Base-by-base conservation (phyloP, 1,140 invertebrate genomes). In the Cherax destructor region DNA sequence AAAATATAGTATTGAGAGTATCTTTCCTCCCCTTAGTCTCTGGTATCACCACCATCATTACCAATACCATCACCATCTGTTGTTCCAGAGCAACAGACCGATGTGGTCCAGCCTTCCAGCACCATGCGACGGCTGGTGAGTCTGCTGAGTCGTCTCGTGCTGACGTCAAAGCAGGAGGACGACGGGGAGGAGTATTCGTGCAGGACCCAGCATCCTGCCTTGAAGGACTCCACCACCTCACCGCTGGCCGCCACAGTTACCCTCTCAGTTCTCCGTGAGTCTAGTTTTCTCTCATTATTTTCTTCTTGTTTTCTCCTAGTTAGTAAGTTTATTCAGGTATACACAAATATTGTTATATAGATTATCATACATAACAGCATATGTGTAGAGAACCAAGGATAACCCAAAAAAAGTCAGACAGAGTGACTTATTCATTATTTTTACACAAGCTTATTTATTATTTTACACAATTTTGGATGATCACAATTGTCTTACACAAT, bases 221-320 rank as follows among this genome's bases (percentile, higher is more conserved):
- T 89, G 6, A 30, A 49, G 77, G n/a, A 80, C 30, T 30, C 76
- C n/a, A 30, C 56, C 1, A 16, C 61, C 69, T 7, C 69, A 5
- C 69, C 78, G 1, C 80, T 89, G 21, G 49, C 49, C 11, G 87
- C 87, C 24, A 69, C 78, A 65, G 61, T 89, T 24, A 83, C 72
- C 47, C 79, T 89, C 49, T 89, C 87, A 21, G 87, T 89, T 65
- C 79, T 89, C 7, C 87, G 87, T 89, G 87, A 89, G 87, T 89
- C 30, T 2, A 41, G 30, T 2, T 41, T 41, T 41, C 30, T 41
- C 30, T 41, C 30, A 41, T 1, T 41, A 41, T 41, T 41, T 41
- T 41, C 30, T 41, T 41, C 30, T 41, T 41, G 30, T 41, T 41
- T 41, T 41, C 30, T 41, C 2, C 30, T 41, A 41, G 30, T 41